These are phyloP conservation scores for Corvus cornix DNA, from an alignment of 2,113 vertebrate species.

Conservation along the genomic window DNA sequence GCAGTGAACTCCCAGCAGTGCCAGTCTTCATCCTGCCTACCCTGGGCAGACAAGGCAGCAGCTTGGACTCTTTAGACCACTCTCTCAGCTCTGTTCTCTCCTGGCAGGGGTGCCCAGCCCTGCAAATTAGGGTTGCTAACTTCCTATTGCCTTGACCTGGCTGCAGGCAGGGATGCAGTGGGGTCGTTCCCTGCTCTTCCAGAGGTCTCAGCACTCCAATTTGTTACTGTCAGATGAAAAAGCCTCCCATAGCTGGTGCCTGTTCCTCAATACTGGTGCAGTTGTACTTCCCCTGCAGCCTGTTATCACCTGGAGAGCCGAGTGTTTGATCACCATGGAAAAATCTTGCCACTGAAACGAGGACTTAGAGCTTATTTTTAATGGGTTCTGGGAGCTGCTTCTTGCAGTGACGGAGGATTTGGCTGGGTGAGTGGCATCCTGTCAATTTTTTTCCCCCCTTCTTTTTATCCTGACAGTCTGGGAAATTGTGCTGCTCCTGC, in stretches of 20 bases:
- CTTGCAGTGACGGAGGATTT: constrained; percentile 11
- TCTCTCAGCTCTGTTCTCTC: not conserved
- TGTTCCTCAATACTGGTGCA: not conserved
- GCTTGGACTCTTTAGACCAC: not conserved
- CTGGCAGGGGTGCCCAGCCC: not conserved
- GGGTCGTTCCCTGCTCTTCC: not conserved
- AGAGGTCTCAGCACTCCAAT: not conserved
- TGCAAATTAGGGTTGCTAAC: not conserved
- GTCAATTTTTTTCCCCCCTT: not conserved
- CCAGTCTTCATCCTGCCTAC: not conserved
- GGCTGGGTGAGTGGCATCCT: constrained; percentile 38
- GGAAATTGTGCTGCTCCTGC: constrained; percentile 10
- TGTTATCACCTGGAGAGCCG: not conserved
- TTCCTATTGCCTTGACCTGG: not conserved
- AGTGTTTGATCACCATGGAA: not conserved
- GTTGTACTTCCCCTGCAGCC: not conserved
- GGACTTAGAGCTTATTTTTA: constrained; percentile 48
- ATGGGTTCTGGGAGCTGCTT: constrained; percentile 39
- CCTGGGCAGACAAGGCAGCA: not conserved
- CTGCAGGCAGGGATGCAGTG: not conserved
- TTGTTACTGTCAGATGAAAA: not conserved
- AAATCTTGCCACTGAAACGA: constrained; percentile 1
- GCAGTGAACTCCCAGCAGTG: not conserved
- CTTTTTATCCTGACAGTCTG: constrained; percentile 34
- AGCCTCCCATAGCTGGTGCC: not conserved